phyloP scores from a whole-genome alignment of 2,797 vertebrate genomes.

The Scarus forsteni region DNA sequence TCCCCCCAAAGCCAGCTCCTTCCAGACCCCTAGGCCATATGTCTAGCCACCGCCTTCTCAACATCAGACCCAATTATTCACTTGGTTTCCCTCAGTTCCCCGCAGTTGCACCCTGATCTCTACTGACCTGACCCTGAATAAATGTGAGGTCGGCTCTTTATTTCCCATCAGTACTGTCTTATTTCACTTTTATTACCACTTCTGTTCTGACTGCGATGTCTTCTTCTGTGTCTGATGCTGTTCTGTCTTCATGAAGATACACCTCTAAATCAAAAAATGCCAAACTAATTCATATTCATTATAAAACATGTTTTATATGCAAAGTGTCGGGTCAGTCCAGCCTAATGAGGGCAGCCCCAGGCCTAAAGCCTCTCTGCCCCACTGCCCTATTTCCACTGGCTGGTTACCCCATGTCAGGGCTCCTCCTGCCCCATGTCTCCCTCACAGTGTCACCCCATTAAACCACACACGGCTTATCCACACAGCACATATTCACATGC shows the following conservation, averaged over 20 bases:
- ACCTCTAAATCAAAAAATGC: slow-evolving; percentile 7
- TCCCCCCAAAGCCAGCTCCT: slow-evolving; percentile 5
- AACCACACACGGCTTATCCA: slow-evolving; percentile 6
- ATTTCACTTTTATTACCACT: background rate
- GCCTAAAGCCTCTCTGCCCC: slow-evolving; percentile 41
- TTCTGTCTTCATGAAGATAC: background rate
- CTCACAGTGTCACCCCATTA: slow-evolving; percentile 21
- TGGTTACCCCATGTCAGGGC: slow-evolving; percentile 32
- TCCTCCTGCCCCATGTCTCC: slow-evolving; percentile 12
- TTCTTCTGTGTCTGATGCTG: background rate
- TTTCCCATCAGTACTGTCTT: background rate
- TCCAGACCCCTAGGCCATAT: slow-evolving; percentile 57
- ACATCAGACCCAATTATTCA: slow-evolving; percentile 64
- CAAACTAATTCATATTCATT: slow-evolving; percentile 15
- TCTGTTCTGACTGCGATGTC: background rate
- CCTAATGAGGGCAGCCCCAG: slow-evolving; percentile 25
- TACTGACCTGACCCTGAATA: slow-evolving; percentile 18
- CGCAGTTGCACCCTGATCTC: slow-evolving; percentile 35
- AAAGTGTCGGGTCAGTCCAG: slow-evolving; percentile 31
- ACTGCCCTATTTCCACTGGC: slow-evolving; percentile 68
- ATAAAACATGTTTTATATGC: slow-evolving; percentile 38
- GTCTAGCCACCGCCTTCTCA: slow-evolving; percentile 63
- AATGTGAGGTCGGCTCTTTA: background rate
- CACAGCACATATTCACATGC: slow-evolving; percentile 23
- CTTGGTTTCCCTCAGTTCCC: slow-evolving; percentile 46